Base-by-base conservation (phyloP, 2,888 invertebrate genomes). In the Drosophila parthenogenetica region DNA sequence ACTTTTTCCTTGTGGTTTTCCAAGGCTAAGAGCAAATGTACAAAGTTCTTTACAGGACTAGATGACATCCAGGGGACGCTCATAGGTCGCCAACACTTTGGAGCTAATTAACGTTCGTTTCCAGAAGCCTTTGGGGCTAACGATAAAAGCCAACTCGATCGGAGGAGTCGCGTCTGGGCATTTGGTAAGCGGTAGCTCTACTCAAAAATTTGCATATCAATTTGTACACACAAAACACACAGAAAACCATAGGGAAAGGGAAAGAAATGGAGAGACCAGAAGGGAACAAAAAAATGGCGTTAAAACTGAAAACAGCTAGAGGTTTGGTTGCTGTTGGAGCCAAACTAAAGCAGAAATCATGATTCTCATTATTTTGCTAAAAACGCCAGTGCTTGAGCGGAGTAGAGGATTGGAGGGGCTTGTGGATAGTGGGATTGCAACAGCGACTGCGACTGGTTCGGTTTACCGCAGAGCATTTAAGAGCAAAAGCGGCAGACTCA, bases 281-380 rank as follows among this genome's bases (percentile, higher is more conserved):
- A 63, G 35, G 50, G 37, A 19, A 8, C 14, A 78, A 80, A 81
- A 79, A 81, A 79, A 81, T 81, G 83, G 80, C 74, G 72, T 75
- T 79, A 81, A 80, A 85, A 84, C 80, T 79, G 73, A 84, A 79
- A 82, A 73, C 73, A 77, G 75, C 76, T 32, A 14, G 32, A 19
- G 37, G 53, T 73, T 39, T 48, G 49, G 53, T 40, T 58, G 54
- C 68, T 54, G 58, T 69, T 65, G 68, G 71, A 72, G 51, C 55
- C 65, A 53, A 72, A 66, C 60, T 81, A 74, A 77, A 82, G 85
- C 87, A 83, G 86, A 89, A 90, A 90, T 90, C 90, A 90, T 90
- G 90, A 90, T 90, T 90, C 88, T 88, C 87, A 86, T 89, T 89
- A 87, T 89, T 82, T 88, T 79, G 72, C 77, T 82, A 81, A 84